Evolutionary conservation across 2,113 vertebrate species (phyloP).

Genomic region (Melanerpes formicivorus): DNA sequence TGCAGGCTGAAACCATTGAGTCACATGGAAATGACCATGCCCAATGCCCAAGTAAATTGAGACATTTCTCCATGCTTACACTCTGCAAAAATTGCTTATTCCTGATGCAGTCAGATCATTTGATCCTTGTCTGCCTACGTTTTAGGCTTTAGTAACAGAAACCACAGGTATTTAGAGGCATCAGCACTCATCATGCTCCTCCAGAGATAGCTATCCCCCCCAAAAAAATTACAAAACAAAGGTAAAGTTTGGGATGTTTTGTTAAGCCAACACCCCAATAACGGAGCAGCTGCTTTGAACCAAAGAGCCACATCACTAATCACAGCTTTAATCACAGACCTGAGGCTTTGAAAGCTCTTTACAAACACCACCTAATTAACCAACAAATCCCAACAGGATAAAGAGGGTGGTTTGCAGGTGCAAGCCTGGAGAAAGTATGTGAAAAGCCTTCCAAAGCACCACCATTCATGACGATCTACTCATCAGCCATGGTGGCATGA

Average conservation of each 20-base stretch:
- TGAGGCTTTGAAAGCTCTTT: conserved; percentile 44
- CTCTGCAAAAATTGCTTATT: neutral
- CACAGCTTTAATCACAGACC: neutral
- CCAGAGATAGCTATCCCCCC: conserved; percentile 20
- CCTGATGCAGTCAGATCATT: neutral
- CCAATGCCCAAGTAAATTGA: neutral
- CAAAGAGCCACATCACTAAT: conserved; percentile 10
- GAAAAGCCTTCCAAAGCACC: neutral
- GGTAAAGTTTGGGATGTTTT: conserved; percentile 24
- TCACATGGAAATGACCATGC: neutral
- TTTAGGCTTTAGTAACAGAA: conserved; percentile 29
- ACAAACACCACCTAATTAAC: conserved; percentile 37
- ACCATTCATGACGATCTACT: neutral
- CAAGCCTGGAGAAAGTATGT: neutral
- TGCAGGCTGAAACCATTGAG: rapidly evolving
- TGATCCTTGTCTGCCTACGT: neutral
- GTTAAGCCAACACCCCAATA: conserved; percentile 56
- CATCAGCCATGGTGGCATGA: neutral
- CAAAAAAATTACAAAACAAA: conserved; percentile 24
- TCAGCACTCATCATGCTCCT: neutral
- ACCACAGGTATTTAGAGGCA: conserved; percentile 39
- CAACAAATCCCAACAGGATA: conserved; percentile 50
- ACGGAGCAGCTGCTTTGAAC: conserved; percentile 35
- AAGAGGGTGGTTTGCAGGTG: neutral
- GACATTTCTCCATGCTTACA: neutral